Evolutionary conservation across 2,888 invertebrate genomes (phyloP).

Genomic region (Cantharis nigra): DNA sequence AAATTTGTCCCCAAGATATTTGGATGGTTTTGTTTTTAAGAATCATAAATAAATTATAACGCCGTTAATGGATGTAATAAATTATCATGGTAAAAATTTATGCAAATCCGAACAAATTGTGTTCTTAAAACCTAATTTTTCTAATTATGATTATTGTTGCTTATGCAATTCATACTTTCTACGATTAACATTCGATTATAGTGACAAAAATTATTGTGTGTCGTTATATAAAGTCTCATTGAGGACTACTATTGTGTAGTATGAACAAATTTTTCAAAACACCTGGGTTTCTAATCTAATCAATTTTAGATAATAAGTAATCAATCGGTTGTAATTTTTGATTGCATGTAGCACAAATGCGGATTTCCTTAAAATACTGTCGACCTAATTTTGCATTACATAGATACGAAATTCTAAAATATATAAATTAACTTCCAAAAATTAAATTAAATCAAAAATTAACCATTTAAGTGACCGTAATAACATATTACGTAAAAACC

Average conservation of each 20-base stretch:
- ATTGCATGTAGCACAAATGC: too few species aligned
- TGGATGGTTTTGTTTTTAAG: neutral
- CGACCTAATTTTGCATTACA: too few species aligned
- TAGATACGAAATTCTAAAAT: too few species aligned
- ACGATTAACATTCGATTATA: neutral
- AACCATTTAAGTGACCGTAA: too few species aligned
- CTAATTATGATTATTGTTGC: neutral
- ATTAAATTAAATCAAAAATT: too few species aligned
- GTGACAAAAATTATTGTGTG: neutral
- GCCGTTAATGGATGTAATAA: neutral
- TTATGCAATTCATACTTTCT: slow-evolving; percentile 3
- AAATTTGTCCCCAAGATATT: neutral
- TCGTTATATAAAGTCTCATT: neutral
- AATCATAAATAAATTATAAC: neutral
- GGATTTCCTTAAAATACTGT: too few species aligned
- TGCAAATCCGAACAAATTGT: neutral
- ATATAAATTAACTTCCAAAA: too few species aligned
- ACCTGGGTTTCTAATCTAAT: neutral
- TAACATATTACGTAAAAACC: too few species aligned
- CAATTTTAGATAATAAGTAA: neutral
- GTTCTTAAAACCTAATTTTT: slow-evolving; percentile 1
- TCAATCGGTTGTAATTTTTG: too few species aligned
- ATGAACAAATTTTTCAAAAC: neutral
- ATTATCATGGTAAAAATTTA: neutral
- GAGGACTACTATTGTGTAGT: neutral